A percentile compares a stretch with the other conserved stretches of the same genome.
These are phyloP conservation scores for Marcusenius ussheri DNA, from an alignment of 2,113 vertebrate genomes.

Conservation along the genomic window DNA sequence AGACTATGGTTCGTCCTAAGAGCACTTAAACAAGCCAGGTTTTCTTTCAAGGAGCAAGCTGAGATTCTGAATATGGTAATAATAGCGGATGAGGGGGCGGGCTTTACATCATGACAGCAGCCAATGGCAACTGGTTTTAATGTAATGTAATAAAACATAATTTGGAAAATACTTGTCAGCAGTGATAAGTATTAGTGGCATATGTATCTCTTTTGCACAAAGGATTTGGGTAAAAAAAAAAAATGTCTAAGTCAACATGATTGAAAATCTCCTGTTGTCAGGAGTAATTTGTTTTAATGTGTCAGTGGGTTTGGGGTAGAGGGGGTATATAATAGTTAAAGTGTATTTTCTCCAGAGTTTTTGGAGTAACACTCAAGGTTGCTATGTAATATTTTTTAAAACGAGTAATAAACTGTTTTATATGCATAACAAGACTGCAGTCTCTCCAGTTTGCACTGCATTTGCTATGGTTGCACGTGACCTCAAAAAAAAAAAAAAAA, in stretches of 20 bases:
- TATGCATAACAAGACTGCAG: constrained; percentile 37
- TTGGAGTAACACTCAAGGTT: constrained; percentile 51
- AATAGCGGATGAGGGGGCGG: background rate
- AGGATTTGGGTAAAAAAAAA: constrained; percentile 28
- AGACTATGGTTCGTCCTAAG: constrained; percentile 17
- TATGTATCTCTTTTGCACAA: constrained; percentile 41
- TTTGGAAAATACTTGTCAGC: constrained; percentile 30
- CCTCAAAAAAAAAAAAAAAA: constrained; percentile 1
- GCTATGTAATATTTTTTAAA: constrained; percentile 53
- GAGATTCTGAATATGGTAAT: constrained; percentile 26
- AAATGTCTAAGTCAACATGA: constrained; percentile 35
- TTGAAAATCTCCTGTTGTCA: constrained; percentile 30
- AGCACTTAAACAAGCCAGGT: constrained; percentile 45
- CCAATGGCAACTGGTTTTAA: constrained; percentile 22
- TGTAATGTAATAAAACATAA: constrained; percentile 33
- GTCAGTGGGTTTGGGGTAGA: constrained; percentile 19
- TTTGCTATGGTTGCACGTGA: constrained; percentile 24
- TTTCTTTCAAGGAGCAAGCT: constrained; percentile 21
- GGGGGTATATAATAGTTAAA: constrained; percentile 34
- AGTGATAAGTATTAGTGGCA: constrained; percentile 16
- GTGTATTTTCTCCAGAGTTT: constrained; percentile 44
- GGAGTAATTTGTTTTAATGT: constrained; percentile 38
- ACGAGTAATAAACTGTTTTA: constrained; percentile 51
- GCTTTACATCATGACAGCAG: constrained; percentile 19
- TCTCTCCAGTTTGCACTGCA: constrained; percentile 25